Evolutionary conservation across 2,888 invertebrate species (phyloP).

Genomic region (Oscheius sp.): DNA sequence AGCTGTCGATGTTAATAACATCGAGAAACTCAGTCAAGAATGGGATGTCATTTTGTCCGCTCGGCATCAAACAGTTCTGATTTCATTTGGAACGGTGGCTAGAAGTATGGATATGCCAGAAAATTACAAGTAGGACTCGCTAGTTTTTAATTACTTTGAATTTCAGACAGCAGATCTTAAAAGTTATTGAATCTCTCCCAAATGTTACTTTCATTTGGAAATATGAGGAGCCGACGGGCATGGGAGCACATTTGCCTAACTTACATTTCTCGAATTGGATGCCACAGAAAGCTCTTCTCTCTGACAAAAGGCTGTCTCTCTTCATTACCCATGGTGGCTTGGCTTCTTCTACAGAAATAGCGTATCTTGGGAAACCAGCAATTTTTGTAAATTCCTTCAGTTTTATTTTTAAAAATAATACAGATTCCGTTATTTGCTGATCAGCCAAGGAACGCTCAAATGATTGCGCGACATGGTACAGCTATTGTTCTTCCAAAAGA

Average conservation of each 20-base stretch:
- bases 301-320: conserved; percentile 43
- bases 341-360: conserved; percentile 43
- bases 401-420: not conserved
- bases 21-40: conserved; percentile 14
- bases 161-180: conserved; percentile 44
- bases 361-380: conserved; percentile 46
- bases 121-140: conserved; percentile 29
- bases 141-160: not conserved
- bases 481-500: conserved; percentile 45
- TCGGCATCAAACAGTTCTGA: conserved; percentile 21
- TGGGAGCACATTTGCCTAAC: conserved; percentile 40
- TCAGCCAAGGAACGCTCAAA: conserved; percentile 53
- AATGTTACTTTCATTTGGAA: conserved; percentile 57
- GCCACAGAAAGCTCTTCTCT: conserved; percentile 57
- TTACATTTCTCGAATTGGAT: conserved; percentile 52
- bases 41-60: conserved; percentile 23
- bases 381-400: conserved; percentile 41
- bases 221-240: conserved; percentile 44
- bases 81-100: conserved; percentile 34
- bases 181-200: conserved; percentile 39
- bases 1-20: conserved; percentile 35
- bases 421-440: conserved; percentile 61
- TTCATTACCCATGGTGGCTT: conserved; percentile 56
- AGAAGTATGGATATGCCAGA: conserved; percentile 37
- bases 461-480: conserved; percentile 46